A percentile compares a stretch with the other conserved stretches of the same genome.
These are phyloP conservation scores for Calliopsis andreniformis DNA, from an alignment of 1,140 invertebrate species.

Conservation along the genomic window DNA sequence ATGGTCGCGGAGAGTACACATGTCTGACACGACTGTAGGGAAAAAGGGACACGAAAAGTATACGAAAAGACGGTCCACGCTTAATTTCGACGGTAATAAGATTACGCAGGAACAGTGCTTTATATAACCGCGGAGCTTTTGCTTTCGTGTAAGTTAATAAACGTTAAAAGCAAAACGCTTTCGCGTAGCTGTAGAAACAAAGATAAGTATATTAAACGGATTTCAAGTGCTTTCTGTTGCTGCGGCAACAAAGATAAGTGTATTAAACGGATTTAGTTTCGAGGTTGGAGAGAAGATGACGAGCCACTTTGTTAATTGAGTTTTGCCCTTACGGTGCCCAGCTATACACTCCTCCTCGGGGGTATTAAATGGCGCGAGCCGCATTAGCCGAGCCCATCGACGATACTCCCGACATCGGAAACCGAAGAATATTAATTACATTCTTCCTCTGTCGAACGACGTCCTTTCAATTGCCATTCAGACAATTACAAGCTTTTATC, in stretches of 20 bases:
- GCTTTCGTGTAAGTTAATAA: conserved; percentile 69
- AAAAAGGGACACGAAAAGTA: background rate
- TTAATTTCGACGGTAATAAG: conserved; percentile 55
- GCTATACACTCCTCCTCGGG: conserved; percentile 38
- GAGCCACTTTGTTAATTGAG: conserved; percentile 70
- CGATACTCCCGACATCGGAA: conserved; percentile 2
- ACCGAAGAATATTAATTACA: conserved; percentile 47
- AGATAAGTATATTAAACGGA: conserved; percentile 76
- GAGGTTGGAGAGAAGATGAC: conserved; percentile 63
- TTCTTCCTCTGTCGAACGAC: background rate
- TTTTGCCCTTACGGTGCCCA: conserved; percentile 40
- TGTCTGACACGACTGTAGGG: background rate
- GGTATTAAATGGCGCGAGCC: conserved; percentile 58
- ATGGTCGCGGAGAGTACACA: background rate
- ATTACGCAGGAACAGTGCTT: conserved; percentile 56
- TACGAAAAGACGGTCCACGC: conserved; percentile 34
- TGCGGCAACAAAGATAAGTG: conserved; percentile 70
- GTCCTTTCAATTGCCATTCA: conserved; percentile 1
- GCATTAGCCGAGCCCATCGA: conserved; percentile 47
- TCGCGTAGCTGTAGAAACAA: conserved; percentile 69
- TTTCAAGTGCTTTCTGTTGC: conserved; percentile 68
- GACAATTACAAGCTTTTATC: background rate
- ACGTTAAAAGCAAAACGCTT: conserved; percentile 71
- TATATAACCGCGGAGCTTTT: conserved; percentile 26
- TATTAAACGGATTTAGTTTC: conserved; percentile 69